Base-by-base conservation (phyloP, 2,113 vertebrate genomes). In the Cheirogaleus medius region DNA sequence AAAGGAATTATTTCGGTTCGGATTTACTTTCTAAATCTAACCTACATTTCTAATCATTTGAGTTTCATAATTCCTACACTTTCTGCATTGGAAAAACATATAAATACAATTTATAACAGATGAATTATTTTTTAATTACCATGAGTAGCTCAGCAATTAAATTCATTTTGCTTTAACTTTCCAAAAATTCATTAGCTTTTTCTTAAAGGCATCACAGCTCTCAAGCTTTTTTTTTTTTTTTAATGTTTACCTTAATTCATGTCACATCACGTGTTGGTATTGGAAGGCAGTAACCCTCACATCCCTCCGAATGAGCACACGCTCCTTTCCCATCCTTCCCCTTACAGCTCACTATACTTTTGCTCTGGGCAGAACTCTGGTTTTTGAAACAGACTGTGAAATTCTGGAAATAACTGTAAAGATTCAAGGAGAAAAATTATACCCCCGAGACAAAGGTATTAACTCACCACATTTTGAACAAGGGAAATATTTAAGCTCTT, bases 391-490 rank as follows among this genome's bases (percentile, higher is more conserved):
- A 89, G 52, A 5, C 42, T 84, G 86, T 78, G 64, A 84, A 73
- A 58, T 91, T 97, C 77, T 89, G 64, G 37, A 94, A 95, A 91
- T 78, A 94, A 85, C 42, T 76, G 6, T 68, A 69, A 85, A 82
- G 37, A 39, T 29, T 32, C 21, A 1, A 93, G 76, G 44, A 76
- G 58, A 92, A 95, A 93, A 93, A 89, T 29, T 73, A 71, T 44
- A 63, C 6, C 58, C 69, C 15, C 8, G 49, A 96, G n/a, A 92
- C 74, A 84, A 87, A 90, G 56, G 90, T 87, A 88, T 25, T 49
- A 95, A 93, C 66, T 84, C 82, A 25, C 14, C 44, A 32, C 47
- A 54, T 77, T 90, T 81, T 91, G 37, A 60, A n/a, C 25, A 77
- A 95, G 66, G 58, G 64, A 92, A 73, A 11, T 11, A 18, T 54